These are phyloP conservation scores for Rosalia funebris DNA, from an alignment of 2,888 invertebrate species.

Conservation along the genomic window DNA sequence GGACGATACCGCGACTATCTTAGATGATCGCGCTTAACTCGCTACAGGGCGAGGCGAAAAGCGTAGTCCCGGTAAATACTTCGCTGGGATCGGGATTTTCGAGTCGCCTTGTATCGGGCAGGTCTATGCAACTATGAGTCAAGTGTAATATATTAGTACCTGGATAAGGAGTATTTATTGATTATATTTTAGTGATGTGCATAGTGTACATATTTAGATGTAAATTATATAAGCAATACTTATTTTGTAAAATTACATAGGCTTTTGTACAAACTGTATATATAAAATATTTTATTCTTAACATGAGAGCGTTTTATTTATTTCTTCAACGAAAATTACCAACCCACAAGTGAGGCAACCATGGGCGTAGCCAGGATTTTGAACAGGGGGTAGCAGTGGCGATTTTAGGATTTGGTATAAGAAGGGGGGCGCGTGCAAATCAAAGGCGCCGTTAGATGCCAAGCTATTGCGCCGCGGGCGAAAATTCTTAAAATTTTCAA, in stretches of 20 bases:
- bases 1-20: slow-evolving; percentile 27
- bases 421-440: too few relatives aligned
- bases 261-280: slow-evolving; percentile 62
- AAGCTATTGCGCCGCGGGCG: not conserved
- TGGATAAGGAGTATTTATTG: slow-evolving; percentile 64
- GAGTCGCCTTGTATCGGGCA: slow-evolving; percentile 6
- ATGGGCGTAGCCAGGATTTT: too few relatives aligned
- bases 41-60: slow-evolving; percentile 19
- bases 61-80: not conserved
- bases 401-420: too few relatives aligned
- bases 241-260: slow-evolving; percentile 56
- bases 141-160: slow-evolving; percentile 64
- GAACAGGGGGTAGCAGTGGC: too few relatives aligned
- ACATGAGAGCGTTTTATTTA: slow-evolving; percentile 37
- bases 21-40: slow-evolving; percentile 28
- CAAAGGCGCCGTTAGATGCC: not conserved
- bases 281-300: slow-evolving; percentile 57
- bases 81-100: not conserved
- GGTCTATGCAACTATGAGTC: slow-evolving; percentile 49
- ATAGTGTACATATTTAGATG: slow-evolving; percentile 56
- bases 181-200: slow-evolving; percentile 55
- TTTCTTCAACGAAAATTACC: too few relatives aligned
- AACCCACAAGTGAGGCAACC: too few relatives aligned
- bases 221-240: slow-evolving; percentile 49
- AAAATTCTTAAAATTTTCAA: too few relatives aligned